phyloP scores from a whole-genome alignment of 2,113 vertebrate species.

The Miniopterus natalensis region DNA sequence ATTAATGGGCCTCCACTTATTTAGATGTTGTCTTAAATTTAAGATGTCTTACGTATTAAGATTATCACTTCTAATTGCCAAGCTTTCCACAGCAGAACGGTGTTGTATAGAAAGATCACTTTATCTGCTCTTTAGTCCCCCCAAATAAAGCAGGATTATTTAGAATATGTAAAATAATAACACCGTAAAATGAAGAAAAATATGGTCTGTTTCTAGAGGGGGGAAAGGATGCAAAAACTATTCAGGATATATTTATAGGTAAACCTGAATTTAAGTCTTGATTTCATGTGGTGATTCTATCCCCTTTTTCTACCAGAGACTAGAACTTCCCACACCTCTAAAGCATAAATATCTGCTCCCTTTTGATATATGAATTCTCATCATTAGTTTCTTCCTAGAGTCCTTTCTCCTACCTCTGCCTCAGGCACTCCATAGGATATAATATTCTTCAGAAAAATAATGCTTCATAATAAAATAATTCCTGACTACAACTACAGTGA shows the following conservation, averaged over 20 bases:
- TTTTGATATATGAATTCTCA: neutral
- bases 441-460: neutral
- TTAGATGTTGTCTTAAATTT: neutral
- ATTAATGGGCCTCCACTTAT: neutral
- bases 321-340: neutral
- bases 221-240: neutral
- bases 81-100: neutral
- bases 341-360: neutral
- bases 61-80: neutral
- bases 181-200: too few species aligned
- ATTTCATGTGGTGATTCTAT: neutral
- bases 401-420: neutral
- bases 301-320: neutral
- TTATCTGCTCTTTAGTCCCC: neutral
- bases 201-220: neutral
- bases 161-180: too few species aligned
- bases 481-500: neutral
- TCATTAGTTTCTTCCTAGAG: neutral
- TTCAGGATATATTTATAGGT: neutral
- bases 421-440: neutral
- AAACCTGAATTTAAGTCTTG: neutral
- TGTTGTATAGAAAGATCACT: neutral
- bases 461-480: neutral
- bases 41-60: neutral
- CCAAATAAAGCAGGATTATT: neutral